phyloP scores from a whole-genome alignment of 2,113 vertebrate species.

The Antechinus flavipes region DNA sequence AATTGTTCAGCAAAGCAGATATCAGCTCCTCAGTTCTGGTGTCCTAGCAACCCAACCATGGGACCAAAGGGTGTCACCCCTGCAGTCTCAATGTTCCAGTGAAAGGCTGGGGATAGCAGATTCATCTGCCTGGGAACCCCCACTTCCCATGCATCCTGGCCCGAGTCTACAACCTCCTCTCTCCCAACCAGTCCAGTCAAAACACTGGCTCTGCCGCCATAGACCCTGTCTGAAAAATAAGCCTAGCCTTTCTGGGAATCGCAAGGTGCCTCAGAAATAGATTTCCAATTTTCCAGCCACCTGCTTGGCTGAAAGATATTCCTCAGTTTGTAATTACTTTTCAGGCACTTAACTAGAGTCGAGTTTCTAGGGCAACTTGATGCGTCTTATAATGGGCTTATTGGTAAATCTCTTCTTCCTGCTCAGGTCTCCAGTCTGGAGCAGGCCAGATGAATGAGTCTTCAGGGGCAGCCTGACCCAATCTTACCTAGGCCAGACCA shows the following conservation, averaged over 20 bases:
- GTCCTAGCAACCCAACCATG: conserved; percentile 77
- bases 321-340: conserved; percentile 85
- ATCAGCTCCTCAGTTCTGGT: conserved; percentile 67
- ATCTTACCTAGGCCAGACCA: background rate
- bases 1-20: conserved; percentile 75
- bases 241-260: conserved; percentile 80
- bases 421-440: conserved; percentile 49
- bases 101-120: background rate
- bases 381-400: conserved; percentile 74
- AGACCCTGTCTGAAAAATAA: conserved; percentile 8
- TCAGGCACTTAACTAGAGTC: conserved; percentile 79
- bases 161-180: fast-evolving
- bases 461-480: background rate
- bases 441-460: conserved; percentile 27
- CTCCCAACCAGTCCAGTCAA: background rate
- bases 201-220: background rate
- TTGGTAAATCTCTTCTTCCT: conserved; percentile 62
- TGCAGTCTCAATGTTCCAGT: conserved; percentile 22
- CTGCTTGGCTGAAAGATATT: conserved; percentile 82
- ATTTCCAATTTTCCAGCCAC: conserved; percentile 85
- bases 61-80: background rate
- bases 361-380: conserved; percentile 85
- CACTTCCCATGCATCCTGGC: fast-evolving
- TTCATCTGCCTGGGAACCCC: fast-evolving
- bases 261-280: conserved; percentile 81